Base-by-base conservation (phyloP, 2,113 vertebrate species). In the Pachycephala philippinensis region DNA sequence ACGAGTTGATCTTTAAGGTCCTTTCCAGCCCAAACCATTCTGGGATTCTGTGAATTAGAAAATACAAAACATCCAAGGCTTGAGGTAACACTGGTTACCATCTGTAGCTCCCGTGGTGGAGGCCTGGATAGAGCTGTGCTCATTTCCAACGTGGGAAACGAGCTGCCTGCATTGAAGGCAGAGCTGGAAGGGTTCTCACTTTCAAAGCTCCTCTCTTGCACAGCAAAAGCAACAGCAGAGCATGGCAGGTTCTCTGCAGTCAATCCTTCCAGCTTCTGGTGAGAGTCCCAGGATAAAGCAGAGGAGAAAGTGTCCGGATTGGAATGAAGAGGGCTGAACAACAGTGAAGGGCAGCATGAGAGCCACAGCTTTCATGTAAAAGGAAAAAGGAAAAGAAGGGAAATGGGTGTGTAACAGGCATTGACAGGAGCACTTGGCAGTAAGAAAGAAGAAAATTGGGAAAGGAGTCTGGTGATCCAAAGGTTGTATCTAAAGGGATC, bases 1-100 rank as follows among this genome's bases (percentile, higher is more conserved):
- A 63, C 0, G 0, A 12, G 21, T 10, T 8, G 21, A 9, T 6
- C 9, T 45, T 68, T 10, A 18, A 60, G 28, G 23, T 13, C n/a
- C 23, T n/a, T 68, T 12, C 23, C 45, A 60, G 11, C 13, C 5
- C 24, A 53, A 68, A 68, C 7, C 23, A 15, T 30, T 39, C 45
- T 39, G 6, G 0, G 7, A 2, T 60, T 53, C 45, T 10, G 4
- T 26, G 20, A 30, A 39, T 56, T 11, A 40, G n/a, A 65, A 28
- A 20, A 19, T 54, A 10, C 37, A 71, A 19, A 31, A 69, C 39
- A 24, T 28, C 33, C 61, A 64, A 11, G 60, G 68, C 23, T 5
- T 45, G 57, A 65, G 53, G 30, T 47, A 15, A 28, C n/a, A 10
- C 6, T 9, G 37, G 33, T 9, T 39, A 42, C 39, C 40, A 12